Percentiles rank a stretch among this genome's conserved stretches.
These are phyloP conservation scores for Forbesichthys agassizii DNA, from an alignment of 2,113 vertebrate genomes.

Conservation along the genomic window DNA sequence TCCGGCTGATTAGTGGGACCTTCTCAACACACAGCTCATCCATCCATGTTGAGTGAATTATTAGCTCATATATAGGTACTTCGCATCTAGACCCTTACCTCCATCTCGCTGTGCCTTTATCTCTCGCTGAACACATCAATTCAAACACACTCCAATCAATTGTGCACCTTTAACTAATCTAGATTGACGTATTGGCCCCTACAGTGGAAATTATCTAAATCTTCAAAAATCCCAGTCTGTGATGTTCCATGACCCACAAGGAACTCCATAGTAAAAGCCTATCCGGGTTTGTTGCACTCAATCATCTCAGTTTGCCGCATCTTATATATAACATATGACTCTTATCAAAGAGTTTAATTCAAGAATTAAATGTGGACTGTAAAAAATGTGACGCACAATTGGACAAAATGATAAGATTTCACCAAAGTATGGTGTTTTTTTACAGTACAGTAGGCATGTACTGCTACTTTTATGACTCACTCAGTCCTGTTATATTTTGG, in stretches of 20 bases:
- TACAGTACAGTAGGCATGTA: background rate
- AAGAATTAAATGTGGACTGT: too few species aligned
- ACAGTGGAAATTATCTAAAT: background rate
- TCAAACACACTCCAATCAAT: background rate
- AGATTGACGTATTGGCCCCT: background rate
- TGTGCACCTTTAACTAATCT: background rate
- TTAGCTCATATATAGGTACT: conserved; percentile 5
- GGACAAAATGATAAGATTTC: background rate
- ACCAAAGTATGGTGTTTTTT: background rate
- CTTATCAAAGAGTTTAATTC: too few species aligned
- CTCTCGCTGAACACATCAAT: background rate
- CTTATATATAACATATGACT: too few species aligned
- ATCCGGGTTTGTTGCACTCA: too few species aligned
- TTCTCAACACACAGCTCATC: conserved; percentile 23
- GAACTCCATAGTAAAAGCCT: too few species aligned
- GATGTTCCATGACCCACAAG: too few species aligned
- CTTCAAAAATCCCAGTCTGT: background rate
- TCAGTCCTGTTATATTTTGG: too few species aligned
- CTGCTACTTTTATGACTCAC: too few species aligned
- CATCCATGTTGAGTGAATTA: conserved; percentile 52
- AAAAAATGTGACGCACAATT: too few species aligned
- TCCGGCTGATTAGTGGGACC: conserved; percentile 39
- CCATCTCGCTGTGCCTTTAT: background rate
- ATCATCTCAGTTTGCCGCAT: too few species aligned
- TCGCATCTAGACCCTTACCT: background rate